phyloP scores from a whole-genome alignment of 2,888 invertebrate genomes.

The Ophion obscuratus region DNA sequence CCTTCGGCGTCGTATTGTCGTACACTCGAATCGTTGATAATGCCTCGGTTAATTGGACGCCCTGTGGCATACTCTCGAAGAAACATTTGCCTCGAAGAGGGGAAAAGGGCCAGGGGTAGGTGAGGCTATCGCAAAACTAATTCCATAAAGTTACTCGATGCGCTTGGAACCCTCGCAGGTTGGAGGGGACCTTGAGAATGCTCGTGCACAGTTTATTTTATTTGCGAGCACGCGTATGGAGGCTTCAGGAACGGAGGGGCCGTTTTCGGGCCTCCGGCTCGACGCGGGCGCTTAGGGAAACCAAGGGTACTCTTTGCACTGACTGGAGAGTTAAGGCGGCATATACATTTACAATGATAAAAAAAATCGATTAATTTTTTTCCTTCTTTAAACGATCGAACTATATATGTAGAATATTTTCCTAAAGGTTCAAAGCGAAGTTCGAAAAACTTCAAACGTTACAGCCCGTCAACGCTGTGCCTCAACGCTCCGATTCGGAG shows the following conservation, averaged over 20 bases:
- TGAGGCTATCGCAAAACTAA: slow-evolving; percentile 30
- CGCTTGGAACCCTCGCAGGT: slow-evolving; percentile 8
- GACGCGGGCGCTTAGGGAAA: not conserved
- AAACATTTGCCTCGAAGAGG: slow-evolving; percentile 36
- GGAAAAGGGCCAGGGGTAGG: not conserved
- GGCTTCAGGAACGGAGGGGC: too few relatives aligned
- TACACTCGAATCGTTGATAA: slow-evolving; percentile 72
- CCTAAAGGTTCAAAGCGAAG: too few relatives aligned
- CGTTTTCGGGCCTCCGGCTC: not conserved
- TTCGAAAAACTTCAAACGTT: too few relatives aligned
- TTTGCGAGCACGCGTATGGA: not conserved
- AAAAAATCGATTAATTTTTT: too few relatives aligned
- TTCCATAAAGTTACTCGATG: slow-evolving; percentile 34
- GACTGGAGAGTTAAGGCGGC: too few relatives aligned
- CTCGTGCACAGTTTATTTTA: slow-evolving; percentile 1
- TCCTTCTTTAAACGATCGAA: too few relatives aligned
- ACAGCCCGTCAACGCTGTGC: too few relatives aligned
- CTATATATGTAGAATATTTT: too few relatives aligned
- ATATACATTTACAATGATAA: too few relatives aligned
- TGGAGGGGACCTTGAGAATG: slow-evolving; percentile 19
- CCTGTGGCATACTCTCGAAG: slow-evolving; percentile 68
- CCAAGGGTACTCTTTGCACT: too few relatives aligned
- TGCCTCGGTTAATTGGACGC: slow-evolving; percentile 78
- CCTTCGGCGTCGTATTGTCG: slow-evolving; percentile 71
- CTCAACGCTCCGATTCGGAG: too few relatives aligned